Evolutionary conservation across 2,888 invertebrate species (phyloP).

Genomic region (Coelinius sp.): DNA sequence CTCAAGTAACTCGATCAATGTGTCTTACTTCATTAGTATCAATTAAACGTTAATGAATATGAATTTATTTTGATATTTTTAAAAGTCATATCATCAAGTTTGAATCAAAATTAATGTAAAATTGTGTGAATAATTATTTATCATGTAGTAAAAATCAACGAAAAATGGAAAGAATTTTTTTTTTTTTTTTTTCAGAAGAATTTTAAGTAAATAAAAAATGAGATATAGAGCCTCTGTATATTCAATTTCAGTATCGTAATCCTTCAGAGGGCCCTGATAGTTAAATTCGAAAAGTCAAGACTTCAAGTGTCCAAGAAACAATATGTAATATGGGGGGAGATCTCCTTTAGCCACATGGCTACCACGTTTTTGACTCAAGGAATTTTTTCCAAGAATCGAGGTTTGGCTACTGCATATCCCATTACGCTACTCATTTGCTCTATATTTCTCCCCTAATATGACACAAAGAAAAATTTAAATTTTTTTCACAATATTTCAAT

Average conservation of each 20-base stretch:
- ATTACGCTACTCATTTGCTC: constrained; percentile 41
- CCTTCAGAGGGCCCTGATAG: not conserved
- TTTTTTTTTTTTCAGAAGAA: not conserved
- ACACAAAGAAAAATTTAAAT: not conserved
- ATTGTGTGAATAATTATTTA: no score
- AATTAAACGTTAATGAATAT: not conserved
- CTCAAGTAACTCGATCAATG: not conserved
- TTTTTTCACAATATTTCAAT: not conserved
- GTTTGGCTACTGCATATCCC: constrained; percentile 29
- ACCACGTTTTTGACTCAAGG: constrained; percentile 41
- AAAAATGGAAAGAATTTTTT: no score
- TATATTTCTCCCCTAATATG: constrained; percentile 21
- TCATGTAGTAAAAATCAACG: not conserved
- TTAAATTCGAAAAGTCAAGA: constrained; percentile 23
- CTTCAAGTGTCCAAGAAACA: constrained; percentile 39
- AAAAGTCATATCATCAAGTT: not conserved
- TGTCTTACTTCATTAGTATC: not conserved
- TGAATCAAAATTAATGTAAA: no score
- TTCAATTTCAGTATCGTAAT: not conserved
- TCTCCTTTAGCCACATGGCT: constrained; percentile 45
- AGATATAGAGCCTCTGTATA: not conserved
- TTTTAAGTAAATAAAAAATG: not conserved
- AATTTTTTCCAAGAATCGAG: constrained; percentile 45
- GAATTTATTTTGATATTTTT: not conserved
- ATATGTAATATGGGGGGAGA: constrained; percentile 21